Conservation (phyloP, 2,797 vertebrate genomes). For the Micromesistius poutassou region DNA sequence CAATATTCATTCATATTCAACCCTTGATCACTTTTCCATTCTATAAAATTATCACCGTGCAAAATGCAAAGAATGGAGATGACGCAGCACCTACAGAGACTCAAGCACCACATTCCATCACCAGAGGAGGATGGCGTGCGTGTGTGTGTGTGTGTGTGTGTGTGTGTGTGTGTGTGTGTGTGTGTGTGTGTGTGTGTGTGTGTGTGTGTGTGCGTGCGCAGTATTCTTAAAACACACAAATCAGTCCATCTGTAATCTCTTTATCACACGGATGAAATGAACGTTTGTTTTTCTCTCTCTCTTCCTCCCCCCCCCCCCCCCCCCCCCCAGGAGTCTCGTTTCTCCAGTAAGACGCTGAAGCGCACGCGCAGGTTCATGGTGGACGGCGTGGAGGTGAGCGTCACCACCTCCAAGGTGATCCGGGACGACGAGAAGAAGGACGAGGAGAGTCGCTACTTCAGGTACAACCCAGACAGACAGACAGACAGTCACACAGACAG, state of each 20-base stretch:
- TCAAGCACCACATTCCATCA: no score
- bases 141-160: no score
- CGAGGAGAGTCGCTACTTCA: conserved; percentile 96
- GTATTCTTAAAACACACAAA: no score
- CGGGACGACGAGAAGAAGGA: conserved; percentile 94
- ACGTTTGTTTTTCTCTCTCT: neutral
- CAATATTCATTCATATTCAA: no score
- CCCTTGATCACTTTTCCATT: neutral
- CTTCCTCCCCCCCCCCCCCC: neutral
- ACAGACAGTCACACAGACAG: no score
- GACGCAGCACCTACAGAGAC: no score
- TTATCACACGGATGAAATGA: no score
- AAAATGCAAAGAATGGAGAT: neutral
- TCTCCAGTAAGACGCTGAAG: conserved; percentile 88
- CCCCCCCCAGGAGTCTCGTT: conserved; percentile 70
- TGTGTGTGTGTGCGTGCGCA: no score
- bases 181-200: no score
- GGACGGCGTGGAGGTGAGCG: conserved; percentile 92
- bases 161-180: no score
- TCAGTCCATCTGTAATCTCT: neutral
- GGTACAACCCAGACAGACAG: no score
- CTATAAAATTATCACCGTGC: neutral
- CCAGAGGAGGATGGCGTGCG: no score
- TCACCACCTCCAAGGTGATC: conserved; percentile 98
- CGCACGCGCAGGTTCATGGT: conserved; percentile 89